Percentiles rank a stretch among this genome's conserved stretches.
phyloP scores from a whole-genome alignment of 2,888 invertebrate genomes.

The Pegoplata infirma region DNA sequence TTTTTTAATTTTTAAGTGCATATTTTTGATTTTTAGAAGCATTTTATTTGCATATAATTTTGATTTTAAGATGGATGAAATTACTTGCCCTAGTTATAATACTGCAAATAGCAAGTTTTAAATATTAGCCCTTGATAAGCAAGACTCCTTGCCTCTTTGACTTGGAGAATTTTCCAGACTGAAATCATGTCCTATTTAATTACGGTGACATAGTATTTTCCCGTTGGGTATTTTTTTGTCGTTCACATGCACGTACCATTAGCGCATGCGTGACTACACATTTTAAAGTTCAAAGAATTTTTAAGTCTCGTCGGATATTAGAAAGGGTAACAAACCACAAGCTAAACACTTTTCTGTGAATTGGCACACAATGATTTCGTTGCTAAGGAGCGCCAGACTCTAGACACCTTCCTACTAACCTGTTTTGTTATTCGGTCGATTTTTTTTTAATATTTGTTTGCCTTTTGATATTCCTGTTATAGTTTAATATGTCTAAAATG shows the following conservation, averaged over 20 bases:
- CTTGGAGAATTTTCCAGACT: no score
- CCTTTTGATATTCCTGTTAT: slow-evolving; percentile 14
- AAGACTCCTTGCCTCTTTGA: no score
- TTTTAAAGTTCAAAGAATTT: slow-evolving; percentile 34
- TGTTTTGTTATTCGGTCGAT: slow-evolving; percentile 1
- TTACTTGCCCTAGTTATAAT: no score
- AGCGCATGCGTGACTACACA: not conserved
- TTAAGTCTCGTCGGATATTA: slow-evolving; percentile 21
- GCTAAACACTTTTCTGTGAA: slow-evolving; percentile 15
- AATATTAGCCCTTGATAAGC: no score
- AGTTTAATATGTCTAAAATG: not conserved
- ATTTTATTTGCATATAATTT: no score
- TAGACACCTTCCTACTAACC: slow-evolving; percentile 32
- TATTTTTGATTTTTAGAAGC: no score
- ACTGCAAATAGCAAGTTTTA: no score
- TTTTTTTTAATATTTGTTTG: not conserved
- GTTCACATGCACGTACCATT: not conserved
- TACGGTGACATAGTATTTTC: no score
- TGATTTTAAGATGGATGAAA: no score
- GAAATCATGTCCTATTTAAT: no score
- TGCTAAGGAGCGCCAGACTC: slow-evolving; percentile 27
- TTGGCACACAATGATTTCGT: not conserved
- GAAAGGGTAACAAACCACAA: slow-evolving; percentile 47
- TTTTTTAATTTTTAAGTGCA: no score
- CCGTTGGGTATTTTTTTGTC: no score